Evolutionary conservation across 2,888 invertebrate species (phyloP).

Genomic region (Bruchidius siliquastri): DNA sequence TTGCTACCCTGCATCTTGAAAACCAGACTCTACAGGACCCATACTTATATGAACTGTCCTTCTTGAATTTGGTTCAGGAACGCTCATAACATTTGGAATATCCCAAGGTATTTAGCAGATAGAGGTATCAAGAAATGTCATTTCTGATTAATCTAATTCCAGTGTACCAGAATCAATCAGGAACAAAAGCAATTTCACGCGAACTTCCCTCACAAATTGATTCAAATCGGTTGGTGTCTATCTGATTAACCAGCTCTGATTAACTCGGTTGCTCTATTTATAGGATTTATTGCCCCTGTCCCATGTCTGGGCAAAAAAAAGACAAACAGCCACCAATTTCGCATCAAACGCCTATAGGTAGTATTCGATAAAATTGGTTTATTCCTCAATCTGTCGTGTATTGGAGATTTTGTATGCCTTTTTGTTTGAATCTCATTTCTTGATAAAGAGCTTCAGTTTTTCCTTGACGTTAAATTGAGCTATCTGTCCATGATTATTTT

Average conservation of each 20-base stretch:
- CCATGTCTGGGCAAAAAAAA: neutral
- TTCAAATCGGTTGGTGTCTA: neutral
- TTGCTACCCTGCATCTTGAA: too few species aligned
- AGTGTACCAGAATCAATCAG: neutral
- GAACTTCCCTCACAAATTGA: neutral
- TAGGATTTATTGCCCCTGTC: neutral
- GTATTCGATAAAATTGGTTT: neutral
- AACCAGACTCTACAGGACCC: too few species aligned
- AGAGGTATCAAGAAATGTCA: neutral
- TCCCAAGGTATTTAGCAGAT: too few species aligned
- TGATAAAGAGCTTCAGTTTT: too few species aligned
- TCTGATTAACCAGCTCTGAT: neutral
- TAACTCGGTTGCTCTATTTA: neutral
- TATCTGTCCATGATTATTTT: too few species aligned
- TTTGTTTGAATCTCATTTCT: too few species aligned
- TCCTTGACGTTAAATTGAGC: too few species aligned
- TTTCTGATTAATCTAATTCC: neutral
- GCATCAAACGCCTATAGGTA: neutral
- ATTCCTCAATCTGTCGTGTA: too few species aligned
- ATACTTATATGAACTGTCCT: too few species aligned
- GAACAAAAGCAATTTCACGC: neutral
- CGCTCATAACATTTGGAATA: too few species aligned
- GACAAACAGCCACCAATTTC: neutral
- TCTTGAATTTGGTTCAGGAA: too few species aligned
- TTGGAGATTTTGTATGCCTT: too few species aligned